Evolutionary conservation across 2,888 invertebrate species (phyloP).

Genomic region (Noctua fimbriata): DNA sequence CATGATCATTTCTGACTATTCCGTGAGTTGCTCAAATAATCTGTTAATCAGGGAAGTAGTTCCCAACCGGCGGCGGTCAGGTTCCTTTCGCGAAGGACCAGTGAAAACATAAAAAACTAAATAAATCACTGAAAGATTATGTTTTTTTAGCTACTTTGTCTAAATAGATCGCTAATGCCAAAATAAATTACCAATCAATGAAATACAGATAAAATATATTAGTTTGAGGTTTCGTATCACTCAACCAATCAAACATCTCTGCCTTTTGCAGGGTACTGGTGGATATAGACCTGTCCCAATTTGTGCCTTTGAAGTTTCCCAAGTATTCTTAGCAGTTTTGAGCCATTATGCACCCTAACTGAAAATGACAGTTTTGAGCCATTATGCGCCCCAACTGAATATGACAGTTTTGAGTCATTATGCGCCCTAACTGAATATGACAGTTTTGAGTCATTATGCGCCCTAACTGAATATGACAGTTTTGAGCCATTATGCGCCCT

Average conservation of each 20-base stretch:
- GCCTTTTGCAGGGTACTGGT: neutral
- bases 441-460: neutral
- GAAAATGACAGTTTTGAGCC: neutral
- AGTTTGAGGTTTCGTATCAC: neutral
- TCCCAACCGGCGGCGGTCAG: neutral
- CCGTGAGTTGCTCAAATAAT: neutral
- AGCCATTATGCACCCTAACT: slow-evolving; percentile 7
- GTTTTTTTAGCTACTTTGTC: neutral
- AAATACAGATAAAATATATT: neutral
- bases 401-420: neutral
- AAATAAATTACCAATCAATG: neutral
- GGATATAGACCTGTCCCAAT: neutral
- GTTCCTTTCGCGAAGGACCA: neutral
- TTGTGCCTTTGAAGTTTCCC: neutral
- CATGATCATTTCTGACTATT: neutral
- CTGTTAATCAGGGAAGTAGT: slow-evolving; percentile 1
- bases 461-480: no score
- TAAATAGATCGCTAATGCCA: neutral
- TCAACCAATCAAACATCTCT: neutral
- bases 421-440: slow-evolving; percentile 13
- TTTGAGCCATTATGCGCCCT: neutral
- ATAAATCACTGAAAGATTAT: neutral
- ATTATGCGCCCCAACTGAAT: neutral
- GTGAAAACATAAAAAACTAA: neutral
- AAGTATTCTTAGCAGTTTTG: neutral